Percentiles rank a stretch among this genome's conserved stretches.
Conservation (phyloP, 92 coral and sea anemone species). For the Parazoanthus atlanticus region DNA sequence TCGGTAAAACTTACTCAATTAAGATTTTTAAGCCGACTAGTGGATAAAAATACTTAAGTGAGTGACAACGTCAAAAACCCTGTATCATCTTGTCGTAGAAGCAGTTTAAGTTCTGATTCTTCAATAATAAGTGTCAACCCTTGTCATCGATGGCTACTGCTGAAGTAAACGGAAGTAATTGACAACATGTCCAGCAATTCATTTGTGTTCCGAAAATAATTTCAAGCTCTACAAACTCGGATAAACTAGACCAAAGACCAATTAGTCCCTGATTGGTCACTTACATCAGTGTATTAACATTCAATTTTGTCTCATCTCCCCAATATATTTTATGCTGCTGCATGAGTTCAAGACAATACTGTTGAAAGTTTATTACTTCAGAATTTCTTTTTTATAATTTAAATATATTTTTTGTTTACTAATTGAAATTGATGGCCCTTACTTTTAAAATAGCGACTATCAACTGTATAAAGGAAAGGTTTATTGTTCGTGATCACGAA, state of each 20-base stretch:
- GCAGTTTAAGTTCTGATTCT: slow-evolving; percentile 19
- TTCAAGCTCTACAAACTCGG: slow-evolving; percentile 11
- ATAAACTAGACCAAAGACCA: not conserved
- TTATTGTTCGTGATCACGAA: not conserved
- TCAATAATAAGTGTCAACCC: slow-evolving; percentile 22
- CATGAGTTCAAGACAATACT: not conserved
- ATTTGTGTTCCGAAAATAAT: slow-evolving; percentile 18
- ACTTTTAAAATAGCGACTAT: not conserved
- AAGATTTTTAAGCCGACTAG: slow-evolving; percentile 37
- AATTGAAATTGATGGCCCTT: not conserved
- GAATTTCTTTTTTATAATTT: not conserved
- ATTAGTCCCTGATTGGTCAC: slow-evolving; percentile 12
- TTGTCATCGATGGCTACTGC: not conserved
- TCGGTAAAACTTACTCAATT: not conserved
- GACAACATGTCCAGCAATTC: slow-evolving; percentile 1
- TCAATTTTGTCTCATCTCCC: not conserved
- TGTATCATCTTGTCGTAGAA: not conserved
- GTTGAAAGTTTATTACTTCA: not conserved
- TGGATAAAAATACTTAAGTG: not conserved
- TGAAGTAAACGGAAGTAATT: slow-evolving; percentile 2
- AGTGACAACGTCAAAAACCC: not conserved
- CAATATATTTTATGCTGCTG: not conserved
- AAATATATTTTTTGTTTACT: not conserved
- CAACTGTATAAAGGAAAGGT: not conserved
- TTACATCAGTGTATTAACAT: not conserved